Evolutionary conservation across 2,888 invertebrate species (phyloP).

Genomic region (Chrysina gloriosa): DNA sequence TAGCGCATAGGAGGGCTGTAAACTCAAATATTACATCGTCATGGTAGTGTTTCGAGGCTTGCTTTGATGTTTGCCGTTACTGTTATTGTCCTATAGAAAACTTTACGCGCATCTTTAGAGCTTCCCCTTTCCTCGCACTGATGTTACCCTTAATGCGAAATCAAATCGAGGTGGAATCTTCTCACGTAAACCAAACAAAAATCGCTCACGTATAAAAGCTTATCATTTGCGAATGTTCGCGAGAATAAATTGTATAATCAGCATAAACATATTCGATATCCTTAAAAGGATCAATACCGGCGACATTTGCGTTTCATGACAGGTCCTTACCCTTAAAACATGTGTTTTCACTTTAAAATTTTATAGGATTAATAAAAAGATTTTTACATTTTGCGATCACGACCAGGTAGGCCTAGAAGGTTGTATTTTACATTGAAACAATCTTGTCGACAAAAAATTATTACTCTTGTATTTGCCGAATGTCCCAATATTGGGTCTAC

Average conservation of each 20-base stretch:
- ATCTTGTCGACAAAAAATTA: constrained; percentile 16
- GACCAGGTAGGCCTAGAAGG: neutral
- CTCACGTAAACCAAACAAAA: too few relatives aligned
- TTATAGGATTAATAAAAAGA: constrained; percentile 8
- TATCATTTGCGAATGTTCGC: too few relatives aligned
- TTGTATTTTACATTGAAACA: constrained; percentile 6
- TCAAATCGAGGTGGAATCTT: too few relatives aligned
- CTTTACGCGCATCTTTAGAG: too few relatives aligned
- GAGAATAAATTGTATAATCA: too few relatives aligned
- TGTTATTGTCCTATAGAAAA: neutral
- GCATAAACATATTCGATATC: too few relatives aligned
- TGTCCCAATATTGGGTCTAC: constrained; percentile 13
- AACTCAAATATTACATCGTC: constrained; percentile 7
- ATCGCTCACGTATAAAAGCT: too few relatives aligned
- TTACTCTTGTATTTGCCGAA: neutral
- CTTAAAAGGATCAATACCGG: too few relatives aligned
- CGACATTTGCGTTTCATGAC: neutral
- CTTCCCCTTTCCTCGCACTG: too few relatives aligned
- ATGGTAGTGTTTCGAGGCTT: neutral
- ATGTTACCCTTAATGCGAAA: too few relatives aligned
- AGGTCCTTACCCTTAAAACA: neutral
- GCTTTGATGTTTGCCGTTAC: constrained; percentile 12
- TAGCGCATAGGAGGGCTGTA: neutral
- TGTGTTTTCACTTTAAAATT: constrained; percentile 17
- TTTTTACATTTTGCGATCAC: neutral